Evolutionary conservation across 2,888 invertebrate genomes (phyloP), one percentile per base, ranked within the genome.

Genomic region (Campaea margaritaria): DNA sequence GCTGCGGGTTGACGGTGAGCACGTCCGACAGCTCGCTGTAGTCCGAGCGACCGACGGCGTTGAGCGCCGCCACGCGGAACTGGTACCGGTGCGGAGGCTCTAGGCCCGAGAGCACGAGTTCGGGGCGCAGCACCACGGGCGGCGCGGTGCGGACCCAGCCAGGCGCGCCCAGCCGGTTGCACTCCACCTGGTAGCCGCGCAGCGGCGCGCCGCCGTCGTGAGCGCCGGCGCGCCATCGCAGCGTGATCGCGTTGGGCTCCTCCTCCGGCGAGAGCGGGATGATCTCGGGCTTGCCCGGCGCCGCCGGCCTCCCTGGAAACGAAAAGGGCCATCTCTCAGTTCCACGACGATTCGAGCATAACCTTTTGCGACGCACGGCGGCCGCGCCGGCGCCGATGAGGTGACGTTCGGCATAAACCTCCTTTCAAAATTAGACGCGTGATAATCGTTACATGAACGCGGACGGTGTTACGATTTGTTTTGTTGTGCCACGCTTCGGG

Each of bases 51-150:
- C 99, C 99, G 28, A 97, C 96, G 36, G 96, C 95, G 89, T 99
- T 99, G 82, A 98, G 95, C 0, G 99, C 98, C 58, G 96, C 96
- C 13, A 99, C 96, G 59, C 99, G 94, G 93, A 99, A 98, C 89
- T 96, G 97, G 85, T 97, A 97, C 50, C 96, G 94, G 94, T 96
- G 96, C 55, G 97, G 97, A 0, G 97, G 97, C 78, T 96, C 96
- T 38, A 98, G 93, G 15, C 97, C 97, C 68, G 96, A 95, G 41
- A 98, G 93, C 45, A 96, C 94, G 34, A 97, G 93, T 85, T 97
- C 96, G 27, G 96, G 95, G 39, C 94, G 94, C 34, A 93, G 87
- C 27, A 96, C 95, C 3, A 96, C 93, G 14, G 95, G 93, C 9
- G 96, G 96, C 10, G 96, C 95, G 9, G 97, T 96, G 64, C 96